Base-by-base conservation (phyloP, 1,140 invertebrate species). In the Pygmarrhopalites habei region DNA sequence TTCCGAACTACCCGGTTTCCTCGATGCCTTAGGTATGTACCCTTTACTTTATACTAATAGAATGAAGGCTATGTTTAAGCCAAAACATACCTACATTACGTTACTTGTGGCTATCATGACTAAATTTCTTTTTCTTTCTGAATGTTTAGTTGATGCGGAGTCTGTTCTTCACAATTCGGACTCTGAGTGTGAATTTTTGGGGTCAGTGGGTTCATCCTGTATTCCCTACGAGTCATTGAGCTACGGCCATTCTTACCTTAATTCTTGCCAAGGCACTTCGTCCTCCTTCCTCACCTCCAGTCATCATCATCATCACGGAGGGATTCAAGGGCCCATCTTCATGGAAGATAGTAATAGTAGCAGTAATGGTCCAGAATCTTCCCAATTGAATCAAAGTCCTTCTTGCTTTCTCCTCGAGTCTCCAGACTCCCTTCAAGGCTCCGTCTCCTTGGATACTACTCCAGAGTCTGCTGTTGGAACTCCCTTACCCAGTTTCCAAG, bases 401-500 rank as follows among this genome's bases (percentile, higher is more conserved):
- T 56, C 58, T 15, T 68, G 66, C 58, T 70, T 67, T 39, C 65
- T 67, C 26, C 58, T 64, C n/a, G 66, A 65, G n/a, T 67, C 69
- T 10, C 28, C 68, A 4, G n/a, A n/a, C n/a, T 70, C 66, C 7
- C 58, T 68, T 35, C 46, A 64, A 49, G 66, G 62, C 14, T 68
- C 70, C 43, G 46, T 65, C 25, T 65, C 72, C 4, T 53, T 70
- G 26, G 66, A 68, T 25, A 63, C 71, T n/a, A 63, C 61, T 69
- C 59, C 62, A 69, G 71, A 73, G 70, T 72, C 52, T 5, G 72
- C 62, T 69, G 35, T 56, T 12, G 81, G 80, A 60, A 83, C 85
- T 46, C 84, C 87, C 32, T 76, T 90, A 62, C 88, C 88, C 52
- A 89, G 87, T 77, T 91, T 90, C 77, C 86, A 89, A 78, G 89